Evolutionary conservation across 2,113 vertebrate species (phyloP), one percentile per base, ranked within the genome.

Genomic region (Conger conger): DNA sequence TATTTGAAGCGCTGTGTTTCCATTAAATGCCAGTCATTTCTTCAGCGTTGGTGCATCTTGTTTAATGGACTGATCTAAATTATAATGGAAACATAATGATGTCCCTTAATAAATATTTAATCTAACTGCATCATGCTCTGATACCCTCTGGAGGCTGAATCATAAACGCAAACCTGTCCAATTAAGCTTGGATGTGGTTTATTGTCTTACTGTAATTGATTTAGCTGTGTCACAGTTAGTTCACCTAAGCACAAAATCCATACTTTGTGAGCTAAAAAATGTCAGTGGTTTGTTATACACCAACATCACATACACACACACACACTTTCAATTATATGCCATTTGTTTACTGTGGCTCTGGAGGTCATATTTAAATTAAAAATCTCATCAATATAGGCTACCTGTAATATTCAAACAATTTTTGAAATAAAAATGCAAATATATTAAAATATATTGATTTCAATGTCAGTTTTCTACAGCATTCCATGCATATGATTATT

Each of bases 51-150:
- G 38, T 76, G 76, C 82, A 80, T 86, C 86, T 86, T 86, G 86
- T 84, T 83, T 86, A 86, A 86, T 86, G 86, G 83, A 83, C 86
- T 86, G 82, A 83, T 83, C 77, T 86, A 86, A 83, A 86, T 86
- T 82, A 83, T 86, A 86, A 86, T 86, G 86, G 86, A 80, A 84
- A 83, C 78, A 86, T 86, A 83, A 86, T 86, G 86, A 86, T 78
- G 83, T 77, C 82, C 78, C 82, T 86, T 82, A 84, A 81, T 86
- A 86, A 86, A 86, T 86, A 83, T 83, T 86, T 80, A 86, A 86
- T 86, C 78, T 86, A 78, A 80, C 54, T 38, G 79, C 77, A 76
- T 11, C 77, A 86, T 86, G 86, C 76, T 86, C 81, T 42, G 76
- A 76, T 23, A 82, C 76, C 40, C 68, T 83, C 76, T 76, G 85